Base-by-base conservation (phyloP, 2,888 invertebrate genomes). In the Myopa tessellatipennis region DNA sequence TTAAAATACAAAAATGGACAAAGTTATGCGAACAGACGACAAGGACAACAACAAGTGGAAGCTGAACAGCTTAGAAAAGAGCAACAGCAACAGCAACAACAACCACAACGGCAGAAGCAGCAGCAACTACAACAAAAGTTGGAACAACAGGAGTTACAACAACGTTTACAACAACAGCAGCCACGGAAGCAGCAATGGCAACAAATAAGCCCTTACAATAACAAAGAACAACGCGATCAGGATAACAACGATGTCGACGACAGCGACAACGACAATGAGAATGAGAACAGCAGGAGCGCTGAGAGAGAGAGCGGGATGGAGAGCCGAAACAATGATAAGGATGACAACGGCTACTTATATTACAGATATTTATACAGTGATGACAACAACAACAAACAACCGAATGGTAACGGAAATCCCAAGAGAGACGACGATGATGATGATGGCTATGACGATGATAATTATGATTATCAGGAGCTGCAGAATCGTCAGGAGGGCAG, bases 341-440 rank as follows among this genome's bases (percentile, higher is more conserved):
- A 58, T 10, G 60, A 40, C 58, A 68, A 68, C 55, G 26, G n/a
- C 34, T 45, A 45, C 60, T 18, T 14, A 34, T 34, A 14, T 67
- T 50, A 72, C 67, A 74, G 60, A 71, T 58, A 74, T 69, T 45
- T 58, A 16, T 50, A 72, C 16, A 71, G 70, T 50, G 61, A 67
- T 26, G 12, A 34, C 71, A 50, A 68, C 67, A 71, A 67, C 38
- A 63, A 52, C 65, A 74, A 74, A 40, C 40, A 63, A 65, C 50
- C 74, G 52, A 65, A 65, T 74, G 55, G 67, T 55, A 74, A 74
- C 74, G 74, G 74, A 74, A 67, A 67, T 67, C 67, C 74, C 67
- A 52, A 40, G 36, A 67, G 74, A 67, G 65, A 45, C 38, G 52
- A 50, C 14, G 26, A 50, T 50, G 52, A 45, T 69, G 38, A 52